Conservation (phyloP, 2,113 vertebrate genomes). For the Phrynosoma blainvillii region DNA sequence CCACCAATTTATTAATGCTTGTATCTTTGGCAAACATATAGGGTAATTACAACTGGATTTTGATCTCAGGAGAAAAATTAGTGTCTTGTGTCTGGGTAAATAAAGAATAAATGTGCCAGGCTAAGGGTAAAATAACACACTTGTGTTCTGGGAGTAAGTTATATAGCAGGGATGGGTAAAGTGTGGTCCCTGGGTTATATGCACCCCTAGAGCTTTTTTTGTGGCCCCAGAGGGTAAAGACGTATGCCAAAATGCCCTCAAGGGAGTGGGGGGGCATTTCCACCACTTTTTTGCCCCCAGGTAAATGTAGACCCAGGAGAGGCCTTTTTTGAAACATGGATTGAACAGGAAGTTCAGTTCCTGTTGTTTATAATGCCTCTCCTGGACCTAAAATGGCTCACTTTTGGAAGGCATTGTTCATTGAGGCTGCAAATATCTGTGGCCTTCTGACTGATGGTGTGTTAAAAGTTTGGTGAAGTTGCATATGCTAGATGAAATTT, state of each 20-base stretch:
- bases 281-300: too few species aligned
- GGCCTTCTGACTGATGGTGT: not conserved
- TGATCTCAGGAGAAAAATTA: not conserved
- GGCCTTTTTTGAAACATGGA: too few species aligned
- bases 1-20: not conserved
- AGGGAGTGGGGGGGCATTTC: too few species aligned
- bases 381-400: too few species aligned
- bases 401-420: not conserved
- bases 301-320: too few species aligned
- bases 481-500: not conserved
- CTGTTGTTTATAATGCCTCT: too few species aligned
- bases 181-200: too few species aligned
- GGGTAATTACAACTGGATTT: not conserved
- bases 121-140: not conserved
- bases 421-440: not conserved
- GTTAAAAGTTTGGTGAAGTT: not conserved
- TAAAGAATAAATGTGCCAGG: not conserved
- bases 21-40: not conserved
- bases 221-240: too few species aligned
- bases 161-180: not conserved
- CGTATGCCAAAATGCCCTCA: too few species aligned
- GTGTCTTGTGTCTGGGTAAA: accelerated
- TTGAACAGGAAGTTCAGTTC: too few species aligned
- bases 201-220: too few species aligned
- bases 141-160: not conserved